A percentile compares a stretch with the other conserved stretches of the same genome.
Conservation (phyloP, 2,888 invertebrate genomes). For the Rhimphoctona megacephalus region DNA sequence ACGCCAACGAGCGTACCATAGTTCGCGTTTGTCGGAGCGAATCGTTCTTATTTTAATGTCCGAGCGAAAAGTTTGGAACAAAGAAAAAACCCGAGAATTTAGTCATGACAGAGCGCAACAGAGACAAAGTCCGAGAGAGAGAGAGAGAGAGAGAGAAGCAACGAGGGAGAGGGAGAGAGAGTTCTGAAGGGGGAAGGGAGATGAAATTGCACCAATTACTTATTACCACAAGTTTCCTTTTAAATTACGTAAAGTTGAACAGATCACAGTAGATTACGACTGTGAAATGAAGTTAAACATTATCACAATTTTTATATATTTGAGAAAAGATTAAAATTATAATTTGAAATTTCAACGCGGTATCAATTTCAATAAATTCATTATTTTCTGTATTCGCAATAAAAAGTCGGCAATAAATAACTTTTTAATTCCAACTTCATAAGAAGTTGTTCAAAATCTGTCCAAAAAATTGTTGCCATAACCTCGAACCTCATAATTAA, state of each 20-base stretch:
- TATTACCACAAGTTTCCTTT: conserved; percentile 1
- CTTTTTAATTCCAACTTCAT: neutral
- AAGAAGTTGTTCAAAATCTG: too few species aligned
- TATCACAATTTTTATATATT: neutral
- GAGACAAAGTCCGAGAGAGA: conserved; percentile 19
- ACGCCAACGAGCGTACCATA: conserved; percentile 24
- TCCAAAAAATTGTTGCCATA: too few species aligned
- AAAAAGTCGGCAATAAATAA: neutral
- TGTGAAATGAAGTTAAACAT: neutral
- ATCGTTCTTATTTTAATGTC: conserved; percentile 19
- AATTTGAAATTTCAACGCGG: neutral
- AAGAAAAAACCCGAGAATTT: conserved; percentile 19
- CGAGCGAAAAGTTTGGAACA: conserved; percentile 41
- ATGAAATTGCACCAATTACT: conserved; percentile 3
- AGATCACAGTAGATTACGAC: neutral
- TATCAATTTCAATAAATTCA: neutral
- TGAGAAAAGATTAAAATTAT: neutral
- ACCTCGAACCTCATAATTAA: neutral
- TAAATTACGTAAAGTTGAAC: conserved; percentile 6
- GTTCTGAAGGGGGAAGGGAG: neutral
- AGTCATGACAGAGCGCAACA: conserved; percentile 20
- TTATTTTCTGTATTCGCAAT: too few species aligned
- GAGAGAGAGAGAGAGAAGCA: conserved; percentile 43
- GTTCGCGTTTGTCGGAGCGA: conserved; percentile 36
- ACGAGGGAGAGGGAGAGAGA: neutral